Evolutionary conservation across 2,888 invertebrate species (phyloP).

Genomic region (Deilephila porcellus): DNA sequence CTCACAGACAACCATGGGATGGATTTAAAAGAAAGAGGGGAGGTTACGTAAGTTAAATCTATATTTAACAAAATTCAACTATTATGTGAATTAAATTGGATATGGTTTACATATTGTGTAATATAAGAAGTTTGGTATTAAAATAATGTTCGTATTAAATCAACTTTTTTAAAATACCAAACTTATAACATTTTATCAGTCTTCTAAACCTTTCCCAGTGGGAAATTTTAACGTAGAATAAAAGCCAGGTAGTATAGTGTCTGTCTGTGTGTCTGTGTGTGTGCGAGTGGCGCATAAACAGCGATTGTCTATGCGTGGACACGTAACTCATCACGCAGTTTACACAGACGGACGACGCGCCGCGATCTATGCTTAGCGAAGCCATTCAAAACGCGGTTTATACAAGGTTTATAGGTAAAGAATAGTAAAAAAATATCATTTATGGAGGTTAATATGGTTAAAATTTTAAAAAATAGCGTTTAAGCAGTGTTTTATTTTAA

Average conservation of each 20-base stretch:
- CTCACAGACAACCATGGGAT: no score
- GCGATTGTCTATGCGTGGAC: slow-evolving; percentile 53
- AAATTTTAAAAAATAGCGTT: no score
- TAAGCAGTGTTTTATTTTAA: no score
- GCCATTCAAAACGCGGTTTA: slow-evolving; percentile 40
- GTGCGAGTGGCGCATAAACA: slow-evolving; percentile 3
- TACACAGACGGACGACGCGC: slow-evolving; percentile 49
- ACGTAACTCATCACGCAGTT: slow-evolving; percentile 65
- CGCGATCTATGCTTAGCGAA: slow-evolving; percentile 47
- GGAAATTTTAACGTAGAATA: not conserved
- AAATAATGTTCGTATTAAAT: no score
- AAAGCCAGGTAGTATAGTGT: slow-evolving; percentile 4
- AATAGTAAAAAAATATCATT: not conserved
- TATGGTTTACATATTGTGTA: no score
- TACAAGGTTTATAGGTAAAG: not conserved
- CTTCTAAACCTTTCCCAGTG: not conserved
- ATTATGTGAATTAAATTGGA: no score
- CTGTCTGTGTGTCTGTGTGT: slow-evolving; percentile 15
- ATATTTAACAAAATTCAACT: no score
- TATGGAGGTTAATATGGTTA: no score
- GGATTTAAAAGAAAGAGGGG: no score
- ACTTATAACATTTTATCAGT: not conserved
- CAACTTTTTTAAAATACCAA: no score
- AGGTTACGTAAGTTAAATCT: no score
- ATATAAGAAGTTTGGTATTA: no score